Evolutionary conservation across 2,113 vertebrate species (phyloP).

Genomic region (Phocoena sinus): DNA sequence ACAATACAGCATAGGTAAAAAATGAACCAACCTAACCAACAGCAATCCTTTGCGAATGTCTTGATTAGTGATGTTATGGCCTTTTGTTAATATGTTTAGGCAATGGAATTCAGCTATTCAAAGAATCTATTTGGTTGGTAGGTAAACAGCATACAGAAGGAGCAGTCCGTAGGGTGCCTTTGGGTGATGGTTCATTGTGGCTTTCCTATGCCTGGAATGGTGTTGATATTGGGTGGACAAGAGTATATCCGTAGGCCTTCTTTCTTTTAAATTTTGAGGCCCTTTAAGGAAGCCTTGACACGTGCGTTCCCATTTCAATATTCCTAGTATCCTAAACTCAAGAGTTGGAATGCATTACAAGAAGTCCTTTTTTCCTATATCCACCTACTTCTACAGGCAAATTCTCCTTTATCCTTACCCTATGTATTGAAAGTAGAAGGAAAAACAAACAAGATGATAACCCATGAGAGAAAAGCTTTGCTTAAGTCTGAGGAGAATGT

Average conservation of each 20-base stretch:
- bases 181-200: not conserved
- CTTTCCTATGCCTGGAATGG: not conserved
- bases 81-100: not conserved
- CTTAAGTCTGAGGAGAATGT: not conserved
- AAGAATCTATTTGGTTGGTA: not conserved
- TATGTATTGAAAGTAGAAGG: not conserved
- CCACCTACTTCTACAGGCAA: not conserved
- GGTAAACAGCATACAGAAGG: no score
- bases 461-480: not conserved
- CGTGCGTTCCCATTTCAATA: not conserved
- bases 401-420: no score
- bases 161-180: not conserved
- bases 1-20: not conserved
- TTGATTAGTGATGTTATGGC: not conserved
- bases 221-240: not conserved
- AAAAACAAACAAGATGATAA: not conserved
- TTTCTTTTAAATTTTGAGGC: not conserved
- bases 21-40: not conserved
- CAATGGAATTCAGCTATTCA: not conserved
- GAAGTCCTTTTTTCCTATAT: not conserved
- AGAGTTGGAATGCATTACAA: no score
- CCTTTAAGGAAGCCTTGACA: not conserved
- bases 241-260: not conserved
- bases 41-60: not conserved
- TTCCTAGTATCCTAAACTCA: not conserved